Percentiles rank a stretch among this genome's conserved stretches.
These are phyloP conservation scores for Heliconius hermathena DNA, from an alignment of 1,140 invertebrate genomes.

Conservation along the genomic window DNA sequence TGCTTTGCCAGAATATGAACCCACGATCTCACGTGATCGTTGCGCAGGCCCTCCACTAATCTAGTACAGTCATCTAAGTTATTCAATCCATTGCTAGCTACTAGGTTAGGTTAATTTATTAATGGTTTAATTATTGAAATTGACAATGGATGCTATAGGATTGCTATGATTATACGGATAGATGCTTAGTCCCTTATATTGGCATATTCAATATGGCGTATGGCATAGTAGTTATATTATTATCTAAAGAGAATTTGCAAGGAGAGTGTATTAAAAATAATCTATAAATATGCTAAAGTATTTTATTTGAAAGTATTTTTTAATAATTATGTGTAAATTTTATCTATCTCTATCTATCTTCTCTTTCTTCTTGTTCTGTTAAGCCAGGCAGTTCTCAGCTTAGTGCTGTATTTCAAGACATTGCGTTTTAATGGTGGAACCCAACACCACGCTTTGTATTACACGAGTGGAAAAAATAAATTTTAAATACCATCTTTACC, in stretches of 20 bases:
- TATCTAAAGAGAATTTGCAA: too few relatives aligned
- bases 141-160: slow-evolving; percentile 7
- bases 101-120: slow-evolving; percentile 14
- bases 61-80: background rate
- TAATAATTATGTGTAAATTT: too few relatives aligned
- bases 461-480: background rate
- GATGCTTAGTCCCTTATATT: slow-evolving; percentile 1
- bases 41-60: background rate
- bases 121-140: slow-evolving; percentile 10
- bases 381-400: too few relatives aligned
- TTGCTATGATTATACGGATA: background rate
- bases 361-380: too few relatives aligned
- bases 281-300: too few relatives aligned
- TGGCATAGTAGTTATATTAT: background rate
- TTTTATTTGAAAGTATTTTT: too few relatives aligned
- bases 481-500: too few relatives aligned
- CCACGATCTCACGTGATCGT: background rate
- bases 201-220: background rate
- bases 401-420: too few relatives aligned
- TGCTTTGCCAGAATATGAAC: background rate
- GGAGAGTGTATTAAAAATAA: too few relatives aligned
- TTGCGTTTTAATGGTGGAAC: background rate
- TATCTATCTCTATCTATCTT: too few relatives aligned
- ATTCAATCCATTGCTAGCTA: background rate
- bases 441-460: background rate